Evolutionary conservation across 2,888 invertebrate genomes (phyloP).

Genomic region (Diloba caeruleocephala): DNA sequence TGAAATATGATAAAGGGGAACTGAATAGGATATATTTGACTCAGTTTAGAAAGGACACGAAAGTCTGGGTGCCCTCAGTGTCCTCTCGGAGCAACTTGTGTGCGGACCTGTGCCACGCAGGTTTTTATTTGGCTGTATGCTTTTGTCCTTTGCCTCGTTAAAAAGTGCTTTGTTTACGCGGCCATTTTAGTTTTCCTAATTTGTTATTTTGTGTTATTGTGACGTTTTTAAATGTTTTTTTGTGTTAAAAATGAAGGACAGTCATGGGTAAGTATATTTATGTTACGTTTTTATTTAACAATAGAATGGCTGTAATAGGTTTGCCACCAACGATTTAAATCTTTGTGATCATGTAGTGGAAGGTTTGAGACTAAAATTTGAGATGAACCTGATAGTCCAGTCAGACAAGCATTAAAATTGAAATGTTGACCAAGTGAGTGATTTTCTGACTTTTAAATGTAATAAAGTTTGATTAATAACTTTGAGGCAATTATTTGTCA

Average conservation of each 20-base stretch:
- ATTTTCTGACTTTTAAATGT: no score
- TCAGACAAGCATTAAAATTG: no score
- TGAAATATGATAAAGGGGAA: constrained; percentile 83
- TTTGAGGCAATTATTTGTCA: no score
- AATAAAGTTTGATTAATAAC: no score
- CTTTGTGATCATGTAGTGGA: no score
- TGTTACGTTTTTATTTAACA: no score
- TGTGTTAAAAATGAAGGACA: constrained; percentile 25
- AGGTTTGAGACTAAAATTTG: no score
- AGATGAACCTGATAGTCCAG: no score
- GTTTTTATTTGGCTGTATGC: constrained; percentile 65
- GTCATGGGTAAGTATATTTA: constrained; percentile 12
- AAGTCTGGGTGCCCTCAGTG: constrained; percentile 72
- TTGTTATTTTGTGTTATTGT: constrained; percentile 31
- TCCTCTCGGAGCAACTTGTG: constrained; percentile 73
- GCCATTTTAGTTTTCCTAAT: constrained; percentile 50
- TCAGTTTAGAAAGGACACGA: constrained; percentile 77
- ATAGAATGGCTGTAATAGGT: no score
- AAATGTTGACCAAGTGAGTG: no score
- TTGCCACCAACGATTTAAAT: no score
- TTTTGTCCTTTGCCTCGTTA: constrained; percentile 44
- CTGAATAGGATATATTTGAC: constrained; percentile 85
- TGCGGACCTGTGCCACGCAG: constrained; percentile 86
- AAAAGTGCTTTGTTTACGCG: constrained; percentile 41
- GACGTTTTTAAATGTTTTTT: constrained; percentile 24